A percentile compares a stretch with the other conserved stretches of the same genome.
phyloP scores from a whole-genome alignment of 2,888 invertebrate genomes.

The Poecilobothrus nobilitatus region DNA sequence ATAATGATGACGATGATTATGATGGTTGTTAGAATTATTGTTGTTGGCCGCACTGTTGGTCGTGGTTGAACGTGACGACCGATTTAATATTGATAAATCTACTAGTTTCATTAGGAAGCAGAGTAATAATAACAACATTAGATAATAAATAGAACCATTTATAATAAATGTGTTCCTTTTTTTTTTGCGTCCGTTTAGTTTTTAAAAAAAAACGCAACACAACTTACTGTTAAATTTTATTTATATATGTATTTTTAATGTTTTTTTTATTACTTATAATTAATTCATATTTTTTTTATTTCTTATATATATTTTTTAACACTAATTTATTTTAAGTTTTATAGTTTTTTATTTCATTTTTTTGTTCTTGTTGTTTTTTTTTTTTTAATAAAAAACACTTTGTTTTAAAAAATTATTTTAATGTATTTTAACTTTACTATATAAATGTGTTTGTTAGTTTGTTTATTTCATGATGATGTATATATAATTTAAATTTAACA shows the following conservation, averaged over 20 bases:
- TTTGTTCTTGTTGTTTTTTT: not conserved
- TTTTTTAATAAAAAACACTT: too few species aligned
- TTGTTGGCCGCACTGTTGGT: conserved; percentile 11
- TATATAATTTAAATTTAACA: too few species aligned
- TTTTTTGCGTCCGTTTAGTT: not conserved
- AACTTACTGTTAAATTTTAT: too few species aligned
- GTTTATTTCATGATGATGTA: too few species aligned
- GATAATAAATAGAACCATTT: conserved; percentile 30
- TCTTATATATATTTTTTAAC: too few species aligned
- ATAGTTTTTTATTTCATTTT: not conserved
- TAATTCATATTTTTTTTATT: too few species aligned
- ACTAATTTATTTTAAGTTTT: not conserved
- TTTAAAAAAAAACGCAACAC: too few species aligned
- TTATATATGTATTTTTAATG: not conserved
- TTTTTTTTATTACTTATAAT: not conserved
- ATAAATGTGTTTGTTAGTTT: too few species aligned
- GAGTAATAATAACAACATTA: conserved; percentile 43
- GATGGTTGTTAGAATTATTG: not conserved
- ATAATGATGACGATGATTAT: not conserved
- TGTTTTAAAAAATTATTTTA: too few species aligned
- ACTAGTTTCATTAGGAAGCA: conserved; percentile 44
- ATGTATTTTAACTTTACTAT: too few species aligned
- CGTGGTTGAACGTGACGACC: conserved; percentile 21
- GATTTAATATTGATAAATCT: conserved; percentile 41
- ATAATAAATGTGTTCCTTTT: conserved; percentile 18